Base-by-base conservation (phyloP, 2,888 invertebrate genomes). In the Therioaphis trifolii region DNA sequence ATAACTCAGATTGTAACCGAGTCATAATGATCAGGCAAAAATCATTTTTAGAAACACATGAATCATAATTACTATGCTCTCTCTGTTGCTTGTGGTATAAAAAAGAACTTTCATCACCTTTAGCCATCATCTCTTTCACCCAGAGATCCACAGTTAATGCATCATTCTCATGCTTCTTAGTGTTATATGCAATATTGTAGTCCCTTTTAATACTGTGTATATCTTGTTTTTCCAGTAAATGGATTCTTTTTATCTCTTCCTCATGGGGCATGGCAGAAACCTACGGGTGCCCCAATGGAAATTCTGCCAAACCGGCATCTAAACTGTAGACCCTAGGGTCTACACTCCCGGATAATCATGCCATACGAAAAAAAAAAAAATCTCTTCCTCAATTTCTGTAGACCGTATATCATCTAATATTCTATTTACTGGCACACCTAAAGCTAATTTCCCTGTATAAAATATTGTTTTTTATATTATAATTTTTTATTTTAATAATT, bases 181-280 rank as follows among this genome's bases (percentile, higher is more conserved):
- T 58, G 1, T 14, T 15, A 2, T 49, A 52, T 43, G 66, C 15
- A n/a, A 79, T 52, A 52, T 66, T 84, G 46, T 72, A 84, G 4
- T 78, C 66, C 52, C 63, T 55, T 18, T 84, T 76, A 5, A 85
- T 85, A 66, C 84, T 85, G 27, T 76, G 43, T 40, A 84, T 58
- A 46, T 85, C 75, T 77, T 84, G 76, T 43, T 75, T 76, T 14
- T 74, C 74, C 14, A 84, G 21, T 2, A 85, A 68, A 72, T 85
- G 74, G 15, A 84, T 24, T 35, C 85, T 55, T 66, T 77, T 72
- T 7, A 77, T 27, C 12, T 76, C 82, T n/a, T 18, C n/a, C n/a
- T 61, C 77, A n/a, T n/a, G n/a, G n/a, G n/a, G n/a, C n/a, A n/a
- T n/a, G n/a, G n/a, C n/a, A n/a, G n/a, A n/a, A n/a, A n/a, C n/a